These are phyloP conservation scores for Gymnothorax reevesii DNA, from an alignment of 2,797 vertebrate species.

Conservation along the genomic window DNA sequence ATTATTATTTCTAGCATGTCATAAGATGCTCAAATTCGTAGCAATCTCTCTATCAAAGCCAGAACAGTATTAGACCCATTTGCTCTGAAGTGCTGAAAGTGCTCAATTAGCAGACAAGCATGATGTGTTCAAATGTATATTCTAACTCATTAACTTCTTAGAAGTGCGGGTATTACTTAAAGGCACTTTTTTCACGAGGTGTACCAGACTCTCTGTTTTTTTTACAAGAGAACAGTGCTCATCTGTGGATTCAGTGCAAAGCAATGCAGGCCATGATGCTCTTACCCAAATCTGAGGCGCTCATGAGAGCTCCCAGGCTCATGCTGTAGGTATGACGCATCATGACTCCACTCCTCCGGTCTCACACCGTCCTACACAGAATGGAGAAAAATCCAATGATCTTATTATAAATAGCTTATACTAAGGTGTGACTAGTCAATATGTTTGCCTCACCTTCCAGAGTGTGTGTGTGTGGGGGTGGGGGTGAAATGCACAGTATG, in stretches of 20 bases:
- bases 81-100: neutral
- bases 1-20: neutral
- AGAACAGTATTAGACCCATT: neutral
- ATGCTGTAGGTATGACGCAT: constrained; percentile 32
- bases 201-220: neutral
- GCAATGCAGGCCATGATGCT: constrained; percentile 53
- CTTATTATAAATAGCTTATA: neutral
- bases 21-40: neutral
- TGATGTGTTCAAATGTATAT: neutral
- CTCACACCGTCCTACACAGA: constrained; percentile 23
- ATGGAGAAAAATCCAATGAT: constrained; percentile 15
- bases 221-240: constrained; percentile 33
- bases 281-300: constrained; percentile 22
- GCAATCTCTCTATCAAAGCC: neutral
- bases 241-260: constrained; percentile 57
- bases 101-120: neutral
- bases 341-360: constrained; percentile 21
- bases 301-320: constrained; percentile 16
- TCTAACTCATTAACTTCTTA: constrained; percentile 33
- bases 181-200: neutral
- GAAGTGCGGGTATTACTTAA: constrained; percentile 10
- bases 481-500: neutral
- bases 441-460: constrained; percentile 37
- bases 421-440: constrained; percentile 18
- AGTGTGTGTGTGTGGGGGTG: constrained; percentile 21